Evolutionary conservation across 2,888 invertebrate genomes (phyloP), one percentile per base, ranked within the genome.

Genomic region (Ennomos fuscantarius): DNA sequence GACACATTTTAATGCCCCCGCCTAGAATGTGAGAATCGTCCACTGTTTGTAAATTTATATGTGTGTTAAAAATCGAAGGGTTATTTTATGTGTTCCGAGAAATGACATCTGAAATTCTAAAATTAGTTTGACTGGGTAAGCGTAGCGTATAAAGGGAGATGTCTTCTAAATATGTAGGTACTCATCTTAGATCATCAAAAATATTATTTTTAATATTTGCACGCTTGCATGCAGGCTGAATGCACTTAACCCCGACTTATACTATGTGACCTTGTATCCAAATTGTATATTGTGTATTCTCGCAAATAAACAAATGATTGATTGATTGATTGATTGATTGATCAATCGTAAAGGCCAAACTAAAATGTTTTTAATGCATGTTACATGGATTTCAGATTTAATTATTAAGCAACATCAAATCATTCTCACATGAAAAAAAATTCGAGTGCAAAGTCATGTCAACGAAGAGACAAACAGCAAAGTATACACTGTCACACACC

Each of bases 1-100:
- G 82, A 84, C 82, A 84, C 83, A 79, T 84, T 83, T 85, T 87
- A 88, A 87, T 87, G 79, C 70, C 65, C 78, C 60, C 70, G 74
- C 69, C 76, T 78, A 79, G 76, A 78, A 81, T 85, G 83, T 83
- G 80, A 79, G 82, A 81, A 81, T 76, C 70, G 70, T 72, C 71
- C 72, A 1, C 62, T 73, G 71, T 76, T 70, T 64, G 70, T 68
- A 69, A 67, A 70, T 66, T 76, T 71, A 68, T 82, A 84, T 86
- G 82, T 73, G 66, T 68, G 67, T 74, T 72, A 56, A 70, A 76
- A 78, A 82, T 86, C 81, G 77, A 78, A 75, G 74, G 74, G 75
- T 78, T 78, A 72, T 72, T 76, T 78, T 75, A 72, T 72, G 62
- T 65, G 62, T 71, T 64, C 64, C 58, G 70, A 65, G 66, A 70